Percentiles rank a stretch among this genome's conserved stretches.
These are phyloP conservation scores for Polymixis lichenea DNA, from an alignment of 2,888 invertebrate species.

Conservation along the genomic window DNA sequence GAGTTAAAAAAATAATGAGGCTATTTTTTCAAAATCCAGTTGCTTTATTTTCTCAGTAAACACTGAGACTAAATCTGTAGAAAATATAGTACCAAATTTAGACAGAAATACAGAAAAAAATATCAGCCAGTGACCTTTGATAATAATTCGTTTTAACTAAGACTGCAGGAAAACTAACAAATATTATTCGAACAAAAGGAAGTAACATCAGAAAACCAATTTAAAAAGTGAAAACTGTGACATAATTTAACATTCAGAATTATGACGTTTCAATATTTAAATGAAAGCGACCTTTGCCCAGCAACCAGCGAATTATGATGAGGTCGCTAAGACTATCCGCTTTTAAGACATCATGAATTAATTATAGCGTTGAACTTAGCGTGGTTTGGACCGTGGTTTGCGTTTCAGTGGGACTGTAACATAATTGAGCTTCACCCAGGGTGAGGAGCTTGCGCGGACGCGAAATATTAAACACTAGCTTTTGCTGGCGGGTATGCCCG, in stretches of 20 bases:
- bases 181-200: background rate
- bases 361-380: constrained; percentile 46
- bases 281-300: constrained; percentile 39
- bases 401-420: constrained; percentile 8
- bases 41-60: too few species aligned
- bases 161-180: constrained; percentile 1
- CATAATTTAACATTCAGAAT: constrained; percentile 13
- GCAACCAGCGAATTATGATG: constrained; percentile 20
- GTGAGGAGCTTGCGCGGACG: background rate
- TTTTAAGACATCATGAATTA: constrained; percentile 55
- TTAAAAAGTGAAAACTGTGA: background rate
- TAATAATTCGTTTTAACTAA: background rate
- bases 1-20: too few species aligned
- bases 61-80: too few species aligned
- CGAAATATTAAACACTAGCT: background rate
- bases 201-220: background rate
- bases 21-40: too few species aligned
- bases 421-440: background rate
- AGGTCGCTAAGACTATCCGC: constrained; percentile 35
- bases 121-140: background rate
- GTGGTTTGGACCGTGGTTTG: constrained; percentile 42
- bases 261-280: constrained; percentile 42
- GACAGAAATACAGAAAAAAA: background rate
- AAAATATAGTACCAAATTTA: too few species aligned
- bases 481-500: too few species aligned